Evolutionary conservation across 2,888 invertebrate genomes (phyloP), one percentile per base, ranked within the genome.

Genomic region (Acanthacorydalis orientalis): DNA sequence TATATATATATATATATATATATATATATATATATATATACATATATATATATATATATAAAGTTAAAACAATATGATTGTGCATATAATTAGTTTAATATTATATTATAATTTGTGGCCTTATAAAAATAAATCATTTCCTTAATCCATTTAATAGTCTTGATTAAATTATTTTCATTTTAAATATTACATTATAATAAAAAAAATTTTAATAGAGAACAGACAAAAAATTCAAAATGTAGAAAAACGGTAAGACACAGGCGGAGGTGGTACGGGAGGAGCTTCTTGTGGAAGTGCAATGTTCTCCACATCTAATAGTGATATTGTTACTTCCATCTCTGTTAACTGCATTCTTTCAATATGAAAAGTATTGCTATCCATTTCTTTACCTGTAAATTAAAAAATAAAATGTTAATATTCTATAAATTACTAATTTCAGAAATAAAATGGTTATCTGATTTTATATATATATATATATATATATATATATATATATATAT

Each of bases 231-330:
- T 7, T 16, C 31, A 43, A n/a, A 23, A 12, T 10, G 2, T 7
- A 43, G 12, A 31, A 45, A 45, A 45, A 34, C 32, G 7, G 1
- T 45, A 45, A n/a, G 34, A 37, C 2, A 23, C 14, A 11, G 45
- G 45, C 16, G 45, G 45, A 12, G 37, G 34, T n/a, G 45, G 45
- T 8, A 45, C 1, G n/a, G 9, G n/a, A 7, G 45, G 45, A n/a
- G 45, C 15, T 9, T 35, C 37, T 4, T 16, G 10, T 1, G 35
- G 34, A 16, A 35, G 31, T 14, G 37, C 11, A 14, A 35, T 11
- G 2, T 14, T 45, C 3, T 45, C 45, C 16, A 45, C 16, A 37
- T 45, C 45, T 15, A 45, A 16, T 16, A 45, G 11, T 11, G 15
- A 23, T 10, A 34, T 34, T 10, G 45, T 45, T 37, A 45, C 7